Percentiles rank a stretch among this genome's conserved stretches.
phyloP scores from a whole-genome alignment of 2,888 invertebrate genomes.

The Geophilus truncorum region DNA sequence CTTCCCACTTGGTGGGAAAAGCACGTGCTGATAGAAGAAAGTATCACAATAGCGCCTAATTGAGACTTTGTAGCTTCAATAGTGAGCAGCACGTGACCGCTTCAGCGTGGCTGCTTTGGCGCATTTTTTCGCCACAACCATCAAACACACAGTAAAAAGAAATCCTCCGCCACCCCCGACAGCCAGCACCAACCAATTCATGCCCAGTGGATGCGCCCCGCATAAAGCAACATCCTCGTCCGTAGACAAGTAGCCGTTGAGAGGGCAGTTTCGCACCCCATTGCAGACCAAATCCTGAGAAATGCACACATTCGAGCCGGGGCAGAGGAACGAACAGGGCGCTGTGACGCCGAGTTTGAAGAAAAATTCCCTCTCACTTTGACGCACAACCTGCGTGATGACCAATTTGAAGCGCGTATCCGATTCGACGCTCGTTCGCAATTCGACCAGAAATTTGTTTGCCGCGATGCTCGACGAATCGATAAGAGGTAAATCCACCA shows the following conservation, averaged over 20 bases:
- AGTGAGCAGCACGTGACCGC: not conserved
- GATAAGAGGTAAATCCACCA: conserved; percentile 58
- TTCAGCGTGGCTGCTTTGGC: not conserved
- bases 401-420: conserved; percentile 79
- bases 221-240: conserved; percentile 41
- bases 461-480: conserved; percentile 67
- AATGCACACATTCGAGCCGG: conserved; percentile 73
- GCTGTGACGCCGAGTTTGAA: conserved; percentile 45
- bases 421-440: conserved; percentile 57
- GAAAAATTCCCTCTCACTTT: conserved; percentile 29
- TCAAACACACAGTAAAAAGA: conserved; percentile 56
- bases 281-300: conserved; percentile 78
- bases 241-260: conserved; percentile 27
- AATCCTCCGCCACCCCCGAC: conserved; percentile 59
- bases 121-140: not conserved
- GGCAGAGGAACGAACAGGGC: conserved; percentile 80
- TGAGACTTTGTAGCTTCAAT: not conserved
- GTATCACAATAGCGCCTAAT: conserved; percentile 1
- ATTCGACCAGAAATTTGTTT: conserved; percentile 58
- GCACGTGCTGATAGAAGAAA: not conserved
- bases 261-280: conserved; percentile 80
- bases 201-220: conserved; percentile 43
- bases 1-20: not conserved
- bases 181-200: conserved; percentile 60
- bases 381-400: conserved; percentile 84